Evolutionary conservation across 2,888 invertebrate species (phyloP), one percentile per base, ranked within the genome.

Genomic region (Acanthosepion lycidas): DNA sequence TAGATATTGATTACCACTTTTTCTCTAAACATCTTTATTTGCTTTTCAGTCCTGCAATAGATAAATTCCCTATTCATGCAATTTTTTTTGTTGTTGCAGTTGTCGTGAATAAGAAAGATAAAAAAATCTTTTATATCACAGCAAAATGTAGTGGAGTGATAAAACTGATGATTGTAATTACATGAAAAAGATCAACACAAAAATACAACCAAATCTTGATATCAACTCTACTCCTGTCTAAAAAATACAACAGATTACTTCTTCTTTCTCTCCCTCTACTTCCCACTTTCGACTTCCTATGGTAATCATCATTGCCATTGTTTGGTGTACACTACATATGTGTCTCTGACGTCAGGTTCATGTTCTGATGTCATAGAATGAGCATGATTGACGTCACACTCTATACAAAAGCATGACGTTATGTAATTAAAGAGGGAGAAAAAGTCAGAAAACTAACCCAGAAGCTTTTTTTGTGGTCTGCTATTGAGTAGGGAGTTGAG

Each of bases 361-460:
- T 78, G 78, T 78, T n/a, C 78, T 78, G 78, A 78, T 78, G 78
- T 78, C 78, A 78, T 78, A 78, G 78, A 78, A 78, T 78, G 78
- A n/a, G n/a, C n/a, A n/a, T 78, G 78, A 33, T 78, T 78, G 78
- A 78, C 78, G 78, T 78, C 78, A 78, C 78, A 78, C n/a, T n/a
- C 78, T n/a, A 33, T n/a, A 78, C 78, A 78, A 78, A n/a, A 78
- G 33, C 78, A 78, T 18, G n/a, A 78, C n/a, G n/a, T n/a, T 15
- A 78, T 12, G 33, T 33, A n/a, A n/a, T 78, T 33, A 78, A 64
- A 64, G 15, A n/a, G 78, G 78, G 78, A 15, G 78, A 33, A n/a
- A 33, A 12, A 18, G 12, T 0, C 1, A 78, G n/a, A 15, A 33
- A n/a, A 33, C 6, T 26, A 78, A 59, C 59, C 23, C 23, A 59